phyloP scores from a whole-genome alignment of 2,113 vertebrate genomes.

The Etia nguti region DNA sequence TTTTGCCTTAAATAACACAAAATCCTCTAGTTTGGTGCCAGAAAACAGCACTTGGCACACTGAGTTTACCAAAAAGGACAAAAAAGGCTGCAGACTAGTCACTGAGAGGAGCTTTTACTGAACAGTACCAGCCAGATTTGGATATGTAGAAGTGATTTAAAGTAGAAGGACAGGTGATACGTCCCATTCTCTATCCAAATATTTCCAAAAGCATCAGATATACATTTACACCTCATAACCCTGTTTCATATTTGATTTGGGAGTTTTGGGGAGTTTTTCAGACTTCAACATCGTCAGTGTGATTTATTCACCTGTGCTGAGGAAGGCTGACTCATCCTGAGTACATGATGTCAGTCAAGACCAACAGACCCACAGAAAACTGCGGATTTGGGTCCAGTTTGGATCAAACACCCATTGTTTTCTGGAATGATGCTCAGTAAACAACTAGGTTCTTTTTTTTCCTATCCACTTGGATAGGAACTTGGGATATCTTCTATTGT shows the following conservation, averaged over 20 bases:
- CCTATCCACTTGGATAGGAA: too few relatives aligned
- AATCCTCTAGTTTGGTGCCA: background rate
- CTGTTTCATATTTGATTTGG: background rate
- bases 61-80: background rate
- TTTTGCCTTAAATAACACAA: background rate
- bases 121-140: background rate
- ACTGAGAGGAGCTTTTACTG: background rate
- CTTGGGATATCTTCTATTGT: background rate
- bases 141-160: background rate
- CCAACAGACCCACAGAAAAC: background rate
- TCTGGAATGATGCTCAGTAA: background rate
- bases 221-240: background rate
- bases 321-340: background rate
- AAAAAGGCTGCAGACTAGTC: background rate
- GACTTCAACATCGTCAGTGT: background rate
- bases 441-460: accelerated
- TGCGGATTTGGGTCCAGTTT: background rate
- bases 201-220: background rate
- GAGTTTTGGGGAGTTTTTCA: background rate
- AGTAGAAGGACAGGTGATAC: background rate
- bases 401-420: background rate
- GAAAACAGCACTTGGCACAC: background rate
- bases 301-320: background rate
- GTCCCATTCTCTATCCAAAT: background rate
- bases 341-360: background rate